These are phyloP conservation scores for Drymodes brunneopygia DNA, from an alignment of 2,113 vertebrate species.

Conservation along the genomic window DNA sequence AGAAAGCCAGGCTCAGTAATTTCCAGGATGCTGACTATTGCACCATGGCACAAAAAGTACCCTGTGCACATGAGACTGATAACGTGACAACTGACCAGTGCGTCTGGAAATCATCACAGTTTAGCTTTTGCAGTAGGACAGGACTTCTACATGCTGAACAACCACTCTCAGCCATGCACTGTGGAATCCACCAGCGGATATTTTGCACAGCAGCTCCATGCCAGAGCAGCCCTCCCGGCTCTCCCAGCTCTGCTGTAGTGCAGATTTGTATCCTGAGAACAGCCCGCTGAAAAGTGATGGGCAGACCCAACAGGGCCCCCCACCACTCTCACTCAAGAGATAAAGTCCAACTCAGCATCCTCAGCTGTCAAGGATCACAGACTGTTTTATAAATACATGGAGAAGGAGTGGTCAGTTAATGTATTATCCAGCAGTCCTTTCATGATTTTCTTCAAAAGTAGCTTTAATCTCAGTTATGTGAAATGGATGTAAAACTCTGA, in stretches of 20 bases:
- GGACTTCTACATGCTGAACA: background rate
- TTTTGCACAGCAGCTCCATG: background rate
- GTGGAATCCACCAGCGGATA: fast-evolving
- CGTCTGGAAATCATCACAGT: background rate
- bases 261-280: background rate
- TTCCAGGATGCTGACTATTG: background rate
- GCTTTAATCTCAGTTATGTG: background rate
- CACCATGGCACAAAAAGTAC: fast-evolving
- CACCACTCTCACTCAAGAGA: fast-evolving
- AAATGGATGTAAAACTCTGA: background rate
- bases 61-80: background rate
- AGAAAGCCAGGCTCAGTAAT: background rate
- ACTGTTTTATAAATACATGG: background rate
- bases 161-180: fast-evolving
- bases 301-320: fast-evolving
- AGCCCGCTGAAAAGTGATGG: background rate
- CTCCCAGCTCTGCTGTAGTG: background rate
- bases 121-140: background rate
- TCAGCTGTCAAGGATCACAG: background rate
- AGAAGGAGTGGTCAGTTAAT: background rate
- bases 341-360: background rate
- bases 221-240: background rate
- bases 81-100: background rate
- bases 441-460: background rate
- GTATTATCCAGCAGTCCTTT: background rate